These are phyloP conservation scores for Beroe ovata DNA, from an alignment of 37 sponge, comb jelly and placozoan genomes.

Conservation along the genomic window DNA sequence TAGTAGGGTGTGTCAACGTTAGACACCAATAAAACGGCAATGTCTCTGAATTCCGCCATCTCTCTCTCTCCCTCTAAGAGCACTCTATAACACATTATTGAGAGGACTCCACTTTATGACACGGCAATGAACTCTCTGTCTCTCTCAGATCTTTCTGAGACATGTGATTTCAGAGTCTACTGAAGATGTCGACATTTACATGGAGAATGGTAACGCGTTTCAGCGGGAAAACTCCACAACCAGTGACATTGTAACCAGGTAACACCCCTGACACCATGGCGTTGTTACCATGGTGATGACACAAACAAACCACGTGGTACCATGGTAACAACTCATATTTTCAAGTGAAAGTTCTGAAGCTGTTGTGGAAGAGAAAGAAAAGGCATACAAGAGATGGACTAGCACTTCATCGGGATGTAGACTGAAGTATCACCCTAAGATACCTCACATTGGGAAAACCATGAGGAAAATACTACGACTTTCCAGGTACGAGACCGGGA, in stretches of 20 bases:
- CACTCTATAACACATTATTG: no score
- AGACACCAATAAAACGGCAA: no score
- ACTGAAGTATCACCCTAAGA: not conserved
- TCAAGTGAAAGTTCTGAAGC: not conserved
- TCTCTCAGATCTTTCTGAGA: no score
- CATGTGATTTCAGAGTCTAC: not conserved
- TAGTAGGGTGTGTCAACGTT: no score
- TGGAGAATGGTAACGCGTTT: not conserved
- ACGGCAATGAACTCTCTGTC: no score
- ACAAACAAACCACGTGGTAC: no score
- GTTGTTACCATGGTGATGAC: not conserved
- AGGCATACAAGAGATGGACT: not conserved
- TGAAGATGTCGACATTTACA: not conserved
- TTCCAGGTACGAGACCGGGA: not conserved
- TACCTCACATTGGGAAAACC: not conserved
- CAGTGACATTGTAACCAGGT: not conserved
- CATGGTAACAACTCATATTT: no score
- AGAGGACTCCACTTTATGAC: no score
- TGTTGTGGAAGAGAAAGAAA: not conserved
- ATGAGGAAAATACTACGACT: not conserved
- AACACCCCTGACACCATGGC: not conserved
- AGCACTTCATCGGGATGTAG: not conserved
- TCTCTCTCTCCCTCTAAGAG: no score
- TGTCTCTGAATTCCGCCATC: no score
- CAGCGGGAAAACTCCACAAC: not conserved